These are phyloP conservation scores for Hirundo rustica DNA, from an alignment of 2,797 vertebrate species.

Conservation along the genomic window DNA sequence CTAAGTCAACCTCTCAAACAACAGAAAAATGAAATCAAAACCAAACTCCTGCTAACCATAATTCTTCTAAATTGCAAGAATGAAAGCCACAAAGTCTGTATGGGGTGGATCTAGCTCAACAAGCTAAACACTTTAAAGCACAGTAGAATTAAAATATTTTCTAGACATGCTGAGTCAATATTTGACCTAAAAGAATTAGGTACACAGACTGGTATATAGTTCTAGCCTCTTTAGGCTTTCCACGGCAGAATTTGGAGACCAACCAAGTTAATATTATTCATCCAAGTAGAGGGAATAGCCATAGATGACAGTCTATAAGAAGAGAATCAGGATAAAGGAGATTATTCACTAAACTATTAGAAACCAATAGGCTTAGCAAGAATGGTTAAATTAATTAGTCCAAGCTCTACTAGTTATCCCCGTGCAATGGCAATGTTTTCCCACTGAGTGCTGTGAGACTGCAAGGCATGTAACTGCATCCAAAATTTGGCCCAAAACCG, in stretches of 20 bases:
- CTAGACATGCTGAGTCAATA: neutral
- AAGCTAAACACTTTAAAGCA: neutral
- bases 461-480: neutral
- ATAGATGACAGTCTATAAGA: conserved; percentile 34
- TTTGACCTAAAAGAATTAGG: neutral
- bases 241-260: conserved; percentile 34
- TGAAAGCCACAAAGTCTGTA: neutral
- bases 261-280: conserved; percentile 53
- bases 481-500: neutral
- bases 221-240: conserved; percentile 9
- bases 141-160: neutral
- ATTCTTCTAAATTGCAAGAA: neutral
- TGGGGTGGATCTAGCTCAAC: neutral
- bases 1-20: neutral
- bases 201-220: neutral
- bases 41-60: neutral
- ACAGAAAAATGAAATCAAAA: neutral
- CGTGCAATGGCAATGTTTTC: conserved; percentile 49
- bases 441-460: neutral
- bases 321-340: conserved; percentile 40
- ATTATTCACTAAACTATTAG: conserved; percentile 37
- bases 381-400: neutral
- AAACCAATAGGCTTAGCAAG: neutral
- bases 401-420: conserved; percentile 64
- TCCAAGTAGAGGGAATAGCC: conserved; percentile 34